Conservation (phyloP, 37 sponge, comb jelly and placozoan genomes). For the Haliclona indistincta region DNA sequence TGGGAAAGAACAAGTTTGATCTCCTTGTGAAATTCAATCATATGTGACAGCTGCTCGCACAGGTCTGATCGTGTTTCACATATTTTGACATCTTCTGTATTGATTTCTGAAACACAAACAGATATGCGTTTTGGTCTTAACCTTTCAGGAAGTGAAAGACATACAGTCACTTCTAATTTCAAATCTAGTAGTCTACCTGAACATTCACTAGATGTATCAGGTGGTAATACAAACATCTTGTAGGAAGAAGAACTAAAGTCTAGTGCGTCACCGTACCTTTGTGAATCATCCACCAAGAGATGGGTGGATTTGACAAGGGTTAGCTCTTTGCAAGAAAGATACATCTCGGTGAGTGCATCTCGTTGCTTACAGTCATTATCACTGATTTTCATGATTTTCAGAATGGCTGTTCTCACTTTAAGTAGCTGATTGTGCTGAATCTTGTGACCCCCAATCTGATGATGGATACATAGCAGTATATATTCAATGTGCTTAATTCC, state of each 20-base stretch:
- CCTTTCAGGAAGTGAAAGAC: slow-evolving; percentile 19
- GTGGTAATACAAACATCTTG: not conserved
- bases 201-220: not conserved
- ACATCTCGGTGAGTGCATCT: no score
- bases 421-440: slow-evolving; percentile 42
- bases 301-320: no score
- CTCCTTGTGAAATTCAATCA: no score
- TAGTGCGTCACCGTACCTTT: not conserved
- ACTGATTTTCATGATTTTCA: no score
- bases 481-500: slow-evolving; percentile 16
- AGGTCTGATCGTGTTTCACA: no score
- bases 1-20: no score
- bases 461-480: slow-evolving; percentile 16
- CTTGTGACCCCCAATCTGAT: not conserved
- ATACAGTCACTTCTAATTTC: slow-evolving; percentile 1
- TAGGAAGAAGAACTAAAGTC: not conserved
- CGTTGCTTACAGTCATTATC: no score
- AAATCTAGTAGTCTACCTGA: not conserved
- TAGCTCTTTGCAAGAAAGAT: no score
- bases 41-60: no score
- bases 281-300: not conserved
- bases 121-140: slow-evolving; percentile 30
- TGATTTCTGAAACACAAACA: not conserved
- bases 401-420: no score
- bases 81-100: slow-evolving; percentile 1